Evolutionary conservation across 2,797 vertebrate genomes (phyloP).

Genomic region (Chelon labrosus): DNA sequence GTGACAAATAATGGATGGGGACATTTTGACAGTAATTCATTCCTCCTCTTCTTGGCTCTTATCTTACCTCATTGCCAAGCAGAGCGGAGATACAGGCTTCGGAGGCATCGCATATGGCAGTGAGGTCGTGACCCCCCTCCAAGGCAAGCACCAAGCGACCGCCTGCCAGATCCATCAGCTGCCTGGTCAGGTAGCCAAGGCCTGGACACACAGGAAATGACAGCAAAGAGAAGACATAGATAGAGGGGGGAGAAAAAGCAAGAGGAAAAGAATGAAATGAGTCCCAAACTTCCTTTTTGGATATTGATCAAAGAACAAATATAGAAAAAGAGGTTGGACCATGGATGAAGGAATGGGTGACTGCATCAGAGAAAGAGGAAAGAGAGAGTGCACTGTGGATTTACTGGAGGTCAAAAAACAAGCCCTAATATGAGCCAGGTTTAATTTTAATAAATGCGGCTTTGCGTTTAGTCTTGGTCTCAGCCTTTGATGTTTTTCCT

Average conservation of each 20-base stretch:
- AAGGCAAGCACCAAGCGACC: conserved; percentile 94
- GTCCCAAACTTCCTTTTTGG: conserved; percentile 69
- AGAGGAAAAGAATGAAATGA: conserved; percentile 46
- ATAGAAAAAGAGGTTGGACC: conserved; percentile 34
- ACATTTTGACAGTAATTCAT: conserved; percentile 14
- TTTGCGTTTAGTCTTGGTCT: conserved; percentile 56
- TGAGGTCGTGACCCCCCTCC: conserved; percentile 98
- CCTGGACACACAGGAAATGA: conserved; percentile 88
- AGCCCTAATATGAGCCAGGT: conserved; percentile 81
- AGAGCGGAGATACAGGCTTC: conserved; percentile 97
- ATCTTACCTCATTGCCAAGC: conserved; percentile 94
- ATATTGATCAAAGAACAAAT: conserved; percentile 69
- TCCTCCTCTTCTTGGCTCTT: conserved; percentile 30
- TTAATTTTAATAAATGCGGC: conserved; percentile 73
- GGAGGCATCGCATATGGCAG: conserved; percentile 96
- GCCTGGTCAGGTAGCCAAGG: conserved; percentile 97
- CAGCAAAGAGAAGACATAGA: conserved; percentile 48
- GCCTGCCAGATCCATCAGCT: conserved; percentile 96
- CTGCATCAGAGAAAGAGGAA: conserved; percentile 60
- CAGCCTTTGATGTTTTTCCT: conserved; percentile 73
- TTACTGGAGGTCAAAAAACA: conserved; percentile 65
- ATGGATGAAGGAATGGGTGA: conserved; percentile 47
- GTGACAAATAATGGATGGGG: conserved; percentile 11
- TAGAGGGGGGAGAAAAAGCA: neutral
- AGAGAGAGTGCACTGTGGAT: conserved; percentile 72